These are phyloP conservation scores for Lepus timidus DNA, from an alignment of 2,113 vertebrate species.

Conservation along the genomic window DNA sequence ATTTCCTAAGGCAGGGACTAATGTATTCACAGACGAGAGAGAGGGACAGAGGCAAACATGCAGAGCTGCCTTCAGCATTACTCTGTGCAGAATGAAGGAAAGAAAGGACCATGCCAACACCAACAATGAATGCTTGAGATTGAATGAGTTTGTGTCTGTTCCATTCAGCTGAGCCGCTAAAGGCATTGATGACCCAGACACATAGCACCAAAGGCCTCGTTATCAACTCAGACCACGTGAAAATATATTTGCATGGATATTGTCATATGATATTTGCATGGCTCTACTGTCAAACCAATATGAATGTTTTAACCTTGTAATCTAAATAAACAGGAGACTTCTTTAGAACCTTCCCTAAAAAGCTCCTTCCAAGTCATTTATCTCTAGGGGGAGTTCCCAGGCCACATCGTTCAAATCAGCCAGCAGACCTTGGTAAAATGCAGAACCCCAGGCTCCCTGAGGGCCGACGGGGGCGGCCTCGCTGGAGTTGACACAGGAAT, in stretches of 20 bases:
- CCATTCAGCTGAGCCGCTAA: not conserved
- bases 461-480: not conserved
- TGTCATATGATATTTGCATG: not conserved
- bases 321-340: not conserved
- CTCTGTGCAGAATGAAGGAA: not conserved
- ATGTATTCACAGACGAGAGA: not conserved
- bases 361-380: not conserved
- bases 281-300: not conserved
- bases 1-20: not conserved
- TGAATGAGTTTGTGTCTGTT: fast-evolving
- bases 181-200: not conserved
- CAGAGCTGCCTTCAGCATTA: fast-evolving
- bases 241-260: no score
- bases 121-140: no score
- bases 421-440: not conserved
- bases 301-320: not conserved
- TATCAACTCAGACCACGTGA: not conserved
- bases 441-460: not conserved
- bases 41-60: fast-evolving
- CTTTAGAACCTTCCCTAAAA: not conserved
- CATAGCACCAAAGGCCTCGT: not conserved
- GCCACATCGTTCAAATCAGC: not conserved
- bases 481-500: not conserved
- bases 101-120: not conserved
- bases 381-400: not conserved